A percentile compares a stretch with the other conserved stretches of the same genome.
phyloP scores from a whole-genome alignment of 2,797 vertebrate species.

The Podargus strigoides region DNA sequence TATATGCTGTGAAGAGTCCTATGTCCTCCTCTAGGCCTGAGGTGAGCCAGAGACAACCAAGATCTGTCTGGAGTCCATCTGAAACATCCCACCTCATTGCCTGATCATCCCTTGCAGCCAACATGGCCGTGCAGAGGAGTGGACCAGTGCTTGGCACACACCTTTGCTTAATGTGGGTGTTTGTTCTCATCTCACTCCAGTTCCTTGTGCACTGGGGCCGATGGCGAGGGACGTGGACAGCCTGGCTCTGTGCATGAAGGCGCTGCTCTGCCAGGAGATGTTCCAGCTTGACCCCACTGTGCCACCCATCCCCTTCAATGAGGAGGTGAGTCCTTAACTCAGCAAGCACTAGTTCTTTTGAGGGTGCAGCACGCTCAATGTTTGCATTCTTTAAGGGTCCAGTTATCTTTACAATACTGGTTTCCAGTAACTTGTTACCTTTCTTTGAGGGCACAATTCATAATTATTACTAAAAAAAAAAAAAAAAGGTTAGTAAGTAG shows the following conservation, averaged over 20 bases:
- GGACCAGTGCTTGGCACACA: not conserved
- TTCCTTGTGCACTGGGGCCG: slow-evolving; percentile 64
- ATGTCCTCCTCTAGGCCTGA: not conserved
- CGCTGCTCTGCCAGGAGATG: slow-evolving; percentile 81
- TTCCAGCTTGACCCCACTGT: slow-evolving; percentile 80
- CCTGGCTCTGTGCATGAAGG: slow-evolving; percentile 82
- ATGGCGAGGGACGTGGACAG: slow-evolving; percentile 82
- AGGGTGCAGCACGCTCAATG: fast-evolving
- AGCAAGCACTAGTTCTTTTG: not conserved
- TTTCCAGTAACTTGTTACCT: not conserved
- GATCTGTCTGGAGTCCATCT: not conserved
- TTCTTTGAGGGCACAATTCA: not conserved
- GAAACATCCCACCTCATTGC: not conserved
- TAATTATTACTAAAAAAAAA: not conserved
- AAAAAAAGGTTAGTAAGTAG: not conserved
- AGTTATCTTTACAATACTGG: not conserved
- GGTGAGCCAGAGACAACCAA: not conserved
- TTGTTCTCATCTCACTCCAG: not conserved
- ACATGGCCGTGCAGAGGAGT: fast-evolving
- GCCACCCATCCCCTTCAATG: slow-evolving; percentile 80
- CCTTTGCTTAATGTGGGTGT: fast-evolving
- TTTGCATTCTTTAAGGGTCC: not conserved
- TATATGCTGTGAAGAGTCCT: not conserved
- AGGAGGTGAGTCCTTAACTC: slow-evolving; percentile 67
- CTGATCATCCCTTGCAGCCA: not conserved